Conservation (phyloP, 2,797 vertebrate genomes). For the Salarias fasciatus region DNA sequence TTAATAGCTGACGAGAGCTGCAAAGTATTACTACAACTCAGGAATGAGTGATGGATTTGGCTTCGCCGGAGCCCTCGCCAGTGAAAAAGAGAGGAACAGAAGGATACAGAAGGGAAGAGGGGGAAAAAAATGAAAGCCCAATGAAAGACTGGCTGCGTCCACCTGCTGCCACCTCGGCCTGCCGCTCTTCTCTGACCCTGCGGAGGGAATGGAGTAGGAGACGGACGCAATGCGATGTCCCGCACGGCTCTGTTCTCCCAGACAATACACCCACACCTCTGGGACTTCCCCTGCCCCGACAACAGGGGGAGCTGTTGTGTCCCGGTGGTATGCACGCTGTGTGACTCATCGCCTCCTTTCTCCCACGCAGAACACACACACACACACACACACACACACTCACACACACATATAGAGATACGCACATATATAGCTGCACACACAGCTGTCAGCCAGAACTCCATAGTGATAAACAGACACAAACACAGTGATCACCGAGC, state of each 20-base stretch:
- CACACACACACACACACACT: background rate
- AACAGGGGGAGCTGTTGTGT: conserved; percentile 86
- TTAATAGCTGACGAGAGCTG: conserved; percentile 51
- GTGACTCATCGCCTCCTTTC: conserved; percentile 82
- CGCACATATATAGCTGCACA: conserved; percentile 13
- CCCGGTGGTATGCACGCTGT: conserved; percentile 77
- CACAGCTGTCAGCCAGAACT: conserved; percentile 36
- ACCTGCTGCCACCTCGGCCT: conserved; percentile 43
- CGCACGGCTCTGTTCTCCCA: conserved; percentile 66
- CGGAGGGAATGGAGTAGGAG: conserved; percentile 63
- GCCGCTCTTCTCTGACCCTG: conserved; percentile 9
- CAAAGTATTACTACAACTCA: conserved; percentile 44
- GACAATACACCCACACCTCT: conserved; percentile 83
- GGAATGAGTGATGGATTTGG: conserved; percentile 30
- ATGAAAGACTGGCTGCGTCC: conserved; percentile 29
- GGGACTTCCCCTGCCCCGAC: conserved; percentile 77
- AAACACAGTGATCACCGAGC: conserved; percentile 46
- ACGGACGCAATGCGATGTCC: conserved; percentile 78
- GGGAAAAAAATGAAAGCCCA: conserved; percentile 3
- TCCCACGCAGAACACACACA: conserved; percentile 68
- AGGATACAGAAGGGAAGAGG: conserved; percentile 1
- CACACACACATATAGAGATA: conserved; percentile 11
- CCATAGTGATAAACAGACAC: conserved; percentile 44
- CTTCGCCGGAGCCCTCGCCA: background rate
- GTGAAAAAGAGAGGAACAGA: conserved; percentile 8